These are phyloP conservation scores for Gymnocephalus cernua DNA, from an alignment of 2,113 vertebrate genomes.

Conservation along the genomic window DNA sequence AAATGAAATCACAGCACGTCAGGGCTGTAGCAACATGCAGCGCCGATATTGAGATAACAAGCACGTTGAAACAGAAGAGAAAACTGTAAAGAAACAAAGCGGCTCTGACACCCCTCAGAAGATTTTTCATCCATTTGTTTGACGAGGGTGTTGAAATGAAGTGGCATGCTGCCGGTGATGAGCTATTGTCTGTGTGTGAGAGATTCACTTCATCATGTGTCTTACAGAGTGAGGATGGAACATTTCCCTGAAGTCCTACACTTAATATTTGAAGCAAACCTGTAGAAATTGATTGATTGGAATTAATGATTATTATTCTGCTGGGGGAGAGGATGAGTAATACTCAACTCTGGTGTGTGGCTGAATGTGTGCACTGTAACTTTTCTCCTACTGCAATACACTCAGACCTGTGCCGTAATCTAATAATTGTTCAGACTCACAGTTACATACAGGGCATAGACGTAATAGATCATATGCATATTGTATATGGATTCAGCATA, in stretches of 20 bases:
- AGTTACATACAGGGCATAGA: not conserved
- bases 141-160: constrained; percentile 48
- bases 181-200: constrained; percentile 33
- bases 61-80: constrained; percentile 33
- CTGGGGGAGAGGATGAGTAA: constrained; percentile 18
- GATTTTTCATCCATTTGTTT: constrained; percentile 58
- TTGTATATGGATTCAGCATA: constrained; percentile 13
- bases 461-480: constrained; percentile 15
- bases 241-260: constrained; percentile 28
- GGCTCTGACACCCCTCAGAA: constrained; percentile 51
- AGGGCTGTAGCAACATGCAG: constrained; percentile 56
- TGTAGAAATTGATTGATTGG: constrained; percentile 32
- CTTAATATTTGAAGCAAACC: constrained; percentile 38
- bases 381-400: constrained; percentile 23
- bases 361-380: constrained; percentile 5
- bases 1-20: constrained; percentile 69
- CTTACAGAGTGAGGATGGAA: constrained; percentile 50
- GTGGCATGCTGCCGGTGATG: constrained; percentile 60
- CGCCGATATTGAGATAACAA: constrained; percentile 71
- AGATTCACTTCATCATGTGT: constrained; percentile 40
- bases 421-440: constrained; percentile 23
- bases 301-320: constrained; percentile 12
- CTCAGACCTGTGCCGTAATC: constrained; percentile 17
- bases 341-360: constrained; percentile 25
- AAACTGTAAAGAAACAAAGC: constrained; percentile 32